These are phyloP conservation scores for Dicroscelio sp. DNA, from an alignment of 2,888 invertebrate species.

Conservation along the genomic window DNA sequence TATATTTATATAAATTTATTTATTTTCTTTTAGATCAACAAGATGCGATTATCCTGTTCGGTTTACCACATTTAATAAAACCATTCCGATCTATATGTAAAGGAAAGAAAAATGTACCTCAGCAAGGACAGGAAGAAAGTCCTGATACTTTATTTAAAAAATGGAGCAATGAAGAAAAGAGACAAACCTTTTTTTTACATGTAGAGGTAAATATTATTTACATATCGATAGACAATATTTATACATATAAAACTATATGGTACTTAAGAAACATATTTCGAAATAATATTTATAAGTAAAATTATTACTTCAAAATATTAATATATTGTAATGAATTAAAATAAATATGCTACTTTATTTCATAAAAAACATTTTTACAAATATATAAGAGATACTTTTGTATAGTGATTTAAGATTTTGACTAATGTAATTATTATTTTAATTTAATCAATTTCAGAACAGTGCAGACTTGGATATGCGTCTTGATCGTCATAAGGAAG, in stretches of 20 bases:
- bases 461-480: neutral
- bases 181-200: slow-evolving; percentile 28
- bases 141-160: neutral
- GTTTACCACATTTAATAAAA: neutral
- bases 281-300: no score
- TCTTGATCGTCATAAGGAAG: slow-evolving; percentile 16
- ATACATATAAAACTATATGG: no score
- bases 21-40: slow-evolving; percentile 27
- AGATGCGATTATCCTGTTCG: neutral
- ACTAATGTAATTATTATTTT: no score
- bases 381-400: no score
- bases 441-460: slow-evolving; percentile 21
- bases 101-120: neutral
- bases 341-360: neutral
- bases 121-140: neutral
- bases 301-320: neutral
- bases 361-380: neutral
- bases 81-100: neutral
- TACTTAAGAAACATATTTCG: no score
- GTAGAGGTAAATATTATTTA: slow-evolving; percentile 27
- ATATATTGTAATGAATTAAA: neutral
- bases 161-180: slow-evolving; percentile 15
- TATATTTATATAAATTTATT: no score
- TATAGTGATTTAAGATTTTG: no score
- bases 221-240: neutral